Base-by-base conservation (phyloP, 2,888 invertebrate genomes). In the Branchipolynoe longqiensis region DNA sequence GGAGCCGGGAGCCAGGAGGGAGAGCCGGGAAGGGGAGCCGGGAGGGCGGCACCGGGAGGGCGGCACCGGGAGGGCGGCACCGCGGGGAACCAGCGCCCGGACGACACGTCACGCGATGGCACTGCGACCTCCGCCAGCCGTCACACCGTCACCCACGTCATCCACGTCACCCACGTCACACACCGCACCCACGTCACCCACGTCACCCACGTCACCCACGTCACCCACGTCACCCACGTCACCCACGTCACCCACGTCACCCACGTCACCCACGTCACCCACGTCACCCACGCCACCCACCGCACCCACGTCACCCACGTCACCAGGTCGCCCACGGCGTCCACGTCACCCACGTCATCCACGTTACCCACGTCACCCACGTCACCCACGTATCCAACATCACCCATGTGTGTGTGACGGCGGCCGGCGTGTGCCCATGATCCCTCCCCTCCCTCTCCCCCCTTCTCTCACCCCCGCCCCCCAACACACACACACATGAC, bases 51-150 rank as follows among this genome's bases (percentile, higher is more conserved):
- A n/a, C 69, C 6, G 69, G 69, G 69, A 38, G 38, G 36, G 36
- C 33, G 38, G 36, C 14, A 33, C 69, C 69, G 36, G 36, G n/a
- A n/a, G n/a, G 12, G 69, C 69, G 3, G 69, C 69, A 69, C 69
- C 38, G 36, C 69, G 18, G 69, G 69, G 69, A 38, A 69, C 69
- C 69, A 69, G 38, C 69, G 33, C 69, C 69, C 69, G 36, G 36
- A 33, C 33, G 69, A 25, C 69, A 36, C 69, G 69, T 69, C 69
- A 69, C 69, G 69, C 69, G 69, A 69, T 69, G 69, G n/a, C 36
- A 48, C 48, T 8, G 8, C 48, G 48, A 8, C 69, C 18, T 38
- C 36, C 69, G 38, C 22, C 36, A 38, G 18, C n/a, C 69, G 69
- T 69, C 69, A 38, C 12, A 22, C 8, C 48, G 48, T 48, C 48